Evolutionary conservation across 2,113 vertebrate genomes (phyloP).

Genomic region (Peucedramus taeniatus): DNA sequence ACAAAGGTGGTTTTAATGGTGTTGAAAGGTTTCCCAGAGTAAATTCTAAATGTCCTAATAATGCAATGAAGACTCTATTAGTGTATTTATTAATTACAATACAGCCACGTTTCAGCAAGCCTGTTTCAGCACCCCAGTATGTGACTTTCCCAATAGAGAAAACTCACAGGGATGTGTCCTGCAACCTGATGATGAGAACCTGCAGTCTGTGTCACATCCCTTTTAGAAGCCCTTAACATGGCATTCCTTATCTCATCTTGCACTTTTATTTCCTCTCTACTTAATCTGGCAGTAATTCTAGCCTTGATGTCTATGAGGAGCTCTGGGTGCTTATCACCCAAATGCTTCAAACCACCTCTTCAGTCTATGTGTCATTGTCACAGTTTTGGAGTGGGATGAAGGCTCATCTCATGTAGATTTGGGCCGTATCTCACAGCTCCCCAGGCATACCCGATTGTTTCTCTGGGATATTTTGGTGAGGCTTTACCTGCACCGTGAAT

Average conservation of each 20-base stretch:
- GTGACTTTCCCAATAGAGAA: background rate
- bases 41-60: slow-evolving; percentile 62
- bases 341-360: background rate
- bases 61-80: slow-evolving; percentile 56
- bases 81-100: slow-evolving; percentile 51
- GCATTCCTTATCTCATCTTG: background rate
- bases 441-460: background rate
- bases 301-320: background rate
- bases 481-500: background rate
- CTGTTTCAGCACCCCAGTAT: background rate
- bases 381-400: background rate
- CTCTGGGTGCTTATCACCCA: background rate
- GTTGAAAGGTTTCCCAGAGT: slow-evolving; percentile 65
- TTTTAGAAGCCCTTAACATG: background rate
- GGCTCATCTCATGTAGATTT: background rate
- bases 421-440: background rate
- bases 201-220: fast-evolving
- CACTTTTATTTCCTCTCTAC: background rate
- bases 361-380: background rate
- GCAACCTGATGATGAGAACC: background rate
- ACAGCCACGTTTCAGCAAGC: background rate
- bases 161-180: background rate
- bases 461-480: background rate
- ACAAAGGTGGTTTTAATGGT: slow-evolving; percentile 68
- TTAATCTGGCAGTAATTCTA: background rate